Evolutionary conservation across 1,140 invertebrate genomes (phyloP), one percentile per base, ranked within the genome.

Genomic region (Himalopsyche phryganea): DNA sequence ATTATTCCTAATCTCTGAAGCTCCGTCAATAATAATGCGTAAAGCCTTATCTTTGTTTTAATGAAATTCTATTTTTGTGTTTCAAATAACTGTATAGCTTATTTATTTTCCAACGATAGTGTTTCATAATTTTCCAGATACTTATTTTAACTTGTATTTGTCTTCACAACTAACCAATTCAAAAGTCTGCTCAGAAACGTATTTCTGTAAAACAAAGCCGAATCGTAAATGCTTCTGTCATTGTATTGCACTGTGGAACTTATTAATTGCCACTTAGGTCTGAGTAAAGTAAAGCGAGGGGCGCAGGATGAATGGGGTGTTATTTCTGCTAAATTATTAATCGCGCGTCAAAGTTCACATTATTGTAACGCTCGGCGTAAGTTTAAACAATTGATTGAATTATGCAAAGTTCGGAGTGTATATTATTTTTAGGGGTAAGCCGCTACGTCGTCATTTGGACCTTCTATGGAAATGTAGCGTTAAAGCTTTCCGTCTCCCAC

Each of bases 321-420:
- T 49, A 49, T 54, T 50, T 41, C 46, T 33, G 57, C 44, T 64
- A 58, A 58, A 60, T 64, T 63, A 63, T 63, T 64, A 60, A 64
- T 64, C 61, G 51, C 46, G 54, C 54, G 58, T 53, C 58, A 64
- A 64, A 64, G 62, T 60, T 63, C 40, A 40, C 62, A 49, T 56
- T 38, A 50, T 60, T 58, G 54, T 58, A 40, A 50, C 7, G 56
- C 53, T 49, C 40, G 45, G 45, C 33, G 23, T 53, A 60, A 59
- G 45, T 57, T 63, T 54, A 58, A 61, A 57, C 60, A 61, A 61
- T 61, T 57, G 53, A 60, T 56, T 48, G 58, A 60, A 47, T 60
- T 55, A 56, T 51, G 58, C 50, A 42, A 51, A 61, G 44, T 57
- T 58, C 49, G 48, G 49, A 55, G 60, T 52, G 60, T 53, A 51